Evolutionary conservation across 2,113 vertebrate genomes (phyloP), one percentile per base, ranked within the genome.

Genomic region (Aegithalos caudatus): DNA sequence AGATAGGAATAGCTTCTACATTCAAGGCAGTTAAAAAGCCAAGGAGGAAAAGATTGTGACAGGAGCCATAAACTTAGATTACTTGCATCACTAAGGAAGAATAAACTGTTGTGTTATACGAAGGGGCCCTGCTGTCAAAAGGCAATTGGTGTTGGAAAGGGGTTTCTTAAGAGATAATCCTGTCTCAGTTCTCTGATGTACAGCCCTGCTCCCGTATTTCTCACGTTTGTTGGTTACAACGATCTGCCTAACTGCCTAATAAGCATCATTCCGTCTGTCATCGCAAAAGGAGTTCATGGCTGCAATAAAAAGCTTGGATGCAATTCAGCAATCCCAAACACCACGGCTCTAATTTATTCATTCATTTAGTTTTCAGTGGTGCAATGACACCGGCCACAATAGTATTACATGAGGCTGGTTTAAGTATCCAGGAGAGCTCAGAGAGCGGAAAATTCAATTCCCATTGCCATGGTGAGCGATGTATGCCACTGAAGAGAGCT

Each of bases 391-490:
- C 35, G 90, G 96, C 96, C 97, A 92, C 88, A 87, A 95, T 86
- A 71, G 96, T 90, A 92, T 97, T 96, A 81, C 96, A 94, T 82
- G 92, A 97, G 94, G 90, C 94, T 92, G 91, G 67, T 95, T 97
- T 94, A 97, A 86, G 92, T 88, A 96, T 95, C 93, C 95, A 91
- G 85, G 95, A 88, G 92, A 92, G 87, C 83, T 94, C 92, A 88
- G 91, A 50, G 64, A 95, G 94, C 69, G 42, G 91, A 95, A 97
- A 97, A 98, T 98, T 97, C 97, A 97, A 91, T 97, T 97, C 96
- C 83, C 86, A 98, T 97, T 94, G 94, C 97, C 96, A 98, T 97
- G 97, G 97, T 97, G 95, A 98, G 93, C 12, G 1, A 92, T 77
- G 66, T 88, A 47, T 67, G 56, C 38, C 35, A 60, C 72, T 20